phyloP scores from a whole-genome alignment of 2,888 invertebrate species.

The Leptinotarsa peninsularis region DNA sequence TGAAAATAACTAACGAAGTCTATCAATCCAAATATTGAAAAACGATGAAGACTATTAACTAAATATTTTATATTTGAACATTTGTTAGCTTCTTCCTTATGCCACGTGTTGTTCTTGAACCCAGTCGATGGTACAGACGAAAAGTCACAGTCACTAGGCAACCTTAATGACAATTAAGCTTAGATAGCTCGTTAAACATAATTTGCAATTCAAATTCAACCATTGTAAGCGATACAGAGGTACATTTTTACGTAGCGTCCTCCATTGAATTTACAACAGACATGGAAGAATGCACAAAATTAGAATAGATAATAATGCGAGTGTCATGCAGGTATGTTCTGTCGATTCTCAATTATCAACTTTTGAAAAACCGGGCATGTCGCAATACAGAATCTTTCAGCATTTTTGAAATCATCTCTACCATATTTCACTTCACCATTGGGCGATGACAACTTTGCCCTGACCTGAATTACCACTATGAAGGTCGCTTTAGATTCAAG shows the following conservation, averaged over 20 bases:
- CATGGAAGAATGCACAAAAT: constrained; percentile 13
- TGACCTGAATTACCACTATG: too few relatives aligned
- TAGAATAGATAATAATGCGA: constrained; percentile 1
- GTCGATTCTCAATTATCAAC: neutral
- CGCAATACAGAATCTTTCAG: too few relatives aligned
- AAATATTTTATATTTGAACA: too few relatives aligned
- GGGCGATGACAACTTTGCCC: too few relatives aligned
- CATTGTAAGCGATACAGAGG: constrained; percentile 10
- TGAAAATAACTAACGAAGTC: too few relatives aligned
- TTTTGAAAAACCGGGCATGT: too few relatives aligned
- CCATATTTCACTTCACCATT: too few relatives aligned
- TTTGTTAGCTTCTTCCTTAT: too few relatives aligned
- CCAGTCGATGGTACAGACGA: neutral
- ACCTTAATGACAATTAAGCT: constrained; percentile 13
- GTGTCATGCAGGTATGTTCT: neutral
- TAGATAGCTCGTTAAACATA: neutral
- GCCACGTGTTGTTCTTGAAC: neutral
- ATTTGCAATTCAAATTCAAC: neutral
- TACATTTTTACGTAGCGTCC: neutral
- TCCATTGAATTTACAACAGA: neutral
- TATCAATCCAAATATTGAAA: too few relatives aligned
- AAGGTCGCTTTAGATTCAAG: too few relatives aligned
- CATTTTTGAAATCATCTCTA: too few relatives aligned
- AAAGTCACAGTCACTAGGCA: neutral
- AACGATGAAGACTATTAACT: too few relatives aligned